Evolutionary conservation across 2,888 invertebrate species (phyloP), one percentile per base, ranked within the genome.

Genomic region (Euzophera pinguis): DNA sequence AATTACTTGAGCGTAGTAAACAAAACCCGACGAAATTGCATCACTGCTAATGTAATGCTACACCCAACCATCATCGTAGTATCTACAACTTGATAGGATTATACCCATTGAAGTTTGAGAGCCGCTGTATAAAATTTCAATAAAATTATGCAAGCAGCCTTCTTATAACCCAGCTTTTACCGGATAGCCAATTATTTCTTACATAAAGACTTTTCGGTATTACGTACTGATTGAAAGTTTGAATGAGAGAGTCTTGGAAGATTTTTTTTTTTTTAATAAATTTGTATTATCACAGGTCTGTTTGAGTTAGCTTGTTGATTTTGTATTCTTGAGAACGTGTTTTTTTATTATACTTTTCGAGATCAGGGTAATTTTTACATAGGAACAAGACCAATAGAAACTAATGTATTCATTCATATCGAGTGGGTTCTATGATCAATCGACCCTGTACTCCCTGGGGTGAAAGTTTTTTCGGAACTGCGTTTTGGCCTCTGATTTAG

Each of bases 141-240:
- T 67, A 67, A 65, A 60, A 67, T 67, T 67, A 67, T 67, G 60
- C 65, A 60, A 57, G 56, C 56, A 37, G 53, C 56, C 39, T 41
- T 37, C 47, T 39, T 35, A 42, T 49, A 52, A 47, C 47, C 48
- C 27, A 13, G 37, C 45, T 47, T 35, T 29, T 48, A 16, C 43
- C 27, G 47, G 32, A 51, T 51, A 47, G 37, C 12, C 54, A 27
- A 41, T 50, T 54, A 54, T 42, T 51, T 51, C 43, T 51, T 43
- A 51, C 35, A 51, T 39, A 50, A 37, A 14, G 48, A 50, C 29
- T 41, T 50, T 50, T 32, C 16, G 14, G 49, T 32, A 50, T 29
- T 41, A 50, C 45, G 14, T 14, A 45, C 32, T 45, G 34, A 45
- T 32, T 45, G 45, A 45, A 45, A 34, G 14, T 45, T 27, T 5